Conservation (phyloP, 2,113 vertebrate species). For the Triplophysa dalaica region DNA sequence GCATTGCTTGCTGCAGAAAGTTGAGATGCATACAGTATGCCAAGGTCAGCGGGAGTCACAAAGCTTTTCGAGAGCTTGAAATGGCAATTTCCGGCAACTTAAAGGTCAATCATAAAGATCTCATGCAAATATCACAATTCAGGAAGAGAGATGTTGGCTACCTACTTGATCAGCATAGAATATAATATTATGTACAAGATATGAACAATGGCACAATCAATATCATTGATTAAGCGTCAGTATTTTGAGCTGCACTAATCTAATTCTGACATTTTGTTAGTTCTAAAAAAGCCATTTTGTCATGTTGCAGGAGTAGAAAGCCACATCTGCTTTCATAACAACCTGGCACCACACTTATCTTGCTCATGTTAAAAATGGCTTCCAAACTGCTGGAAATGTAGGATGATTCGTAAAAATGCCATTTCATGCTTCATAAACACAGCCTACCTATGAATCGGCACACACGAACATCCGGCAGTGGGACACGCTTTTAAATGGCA, state of each 20-base stretch:
- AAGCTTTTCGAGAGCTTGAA: conserved; percentile 38
- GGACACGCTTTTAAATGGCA: not conserved
- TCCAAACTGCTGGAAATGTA: not conserved
- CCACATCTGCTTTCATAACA: not conserved
- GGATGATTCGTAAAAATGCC: conserved; percentile 38
- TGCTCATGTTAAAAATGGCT: not conserved
- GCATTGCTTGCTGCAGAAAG: conserved; percentile 22
- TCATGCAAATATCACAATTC: conserved; percentile 39
- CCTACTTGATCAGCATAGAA: not conserved
- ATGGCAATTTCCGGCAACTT: conserved; percentile 41
- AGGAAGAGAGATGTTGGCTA: not conserved
- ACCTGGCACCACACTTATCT: not conserved
- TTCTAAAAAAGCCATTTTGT: not conserved
- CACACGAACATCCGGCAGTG: not conserved
- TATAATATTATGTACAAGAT: too few relatives aligned
- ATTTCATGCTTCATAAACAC: conserved; percentile 42
- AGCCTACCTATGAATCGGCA: conserved; percentile 18
- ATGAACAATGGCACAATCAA: not conserved
- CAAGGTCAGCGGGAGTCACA: conserved; percentile 17
- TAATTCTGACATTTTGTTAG: not conserved
- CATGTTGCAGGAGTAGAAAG: not conserved
- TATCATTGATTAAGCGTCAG: not conserved
- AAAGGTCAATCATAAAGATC: conserved; percentile 53
- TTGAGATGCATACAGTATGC: conserved; percentile 24
- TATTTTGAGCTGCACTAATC: not conserved